Evolutionary conservation across 2,888 invertebrate species (phyloP).

Genomic region (Cryptophagus acutangulus): DNA sequence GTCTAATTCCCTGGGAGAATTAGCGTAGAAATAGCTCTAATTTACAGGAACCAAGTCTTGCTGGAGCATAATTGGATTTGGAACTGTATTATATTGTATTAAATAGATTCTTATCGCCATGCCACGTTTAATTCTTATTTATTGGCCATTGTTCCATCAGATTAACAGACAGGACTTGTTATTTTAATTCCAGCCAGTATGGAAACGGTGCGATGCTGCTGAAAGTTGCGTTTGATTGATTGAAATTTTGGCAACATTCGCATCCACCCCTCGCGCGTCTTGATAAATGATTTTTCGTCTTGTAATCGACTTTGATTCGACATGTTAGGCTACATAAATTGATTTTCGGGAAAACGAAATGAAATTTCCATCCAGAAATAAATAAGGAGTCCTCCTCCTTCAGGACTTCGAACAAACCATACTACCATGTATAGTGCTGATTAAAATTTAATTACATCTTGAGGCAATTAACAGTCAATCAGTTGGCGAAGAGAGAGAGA

Average conservation of each 20-base stretch:
- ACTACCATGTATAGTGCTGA: slow-evolving; percentile 26
- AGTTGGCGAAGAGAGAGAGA: too few species aligned
- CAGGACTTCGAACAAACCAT: too few species aligned
- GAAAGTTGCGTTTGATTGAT: too few species aligned
- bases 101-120: slow-evolving; percentile 43
- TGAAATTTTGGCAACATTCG: too few species aligned
- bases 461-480: slow-evolving; percentile 49
- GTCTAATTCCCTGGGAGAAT: slow-evolving; percentile 36
- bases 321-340: slow-evolving; percentile 30
- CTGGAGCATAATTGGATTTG: slow-evolving; percentile 42
- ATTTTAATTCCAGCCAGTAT: background rate
- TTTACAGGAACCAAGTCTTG: slow-evolving; percentile 38
- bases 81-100: slow-evolving; percentile 38
- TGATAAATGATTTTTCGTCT: slow-evolving; percentile 43
- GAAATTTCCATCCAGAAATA: background rate
- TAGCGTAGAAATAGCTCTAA: slow-evolving; percentile 43
- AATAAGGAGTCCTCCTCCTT: too few species aligned
- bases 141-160: slow-evolving; percentile 12
- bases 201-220: too few species aligned
- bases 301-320: slow-evolving; percentile 46
- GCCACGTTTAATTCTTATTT: slow-evolving; percentile 9
- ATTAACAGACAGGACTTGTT: too few species aligned
- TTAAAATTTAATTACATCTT: slow-evolving; percentile 48
- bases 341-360: slow-evolving; percentile 4
- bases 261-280: too few species aligned